Conservation (phyloP, 2,797 vertebrate genomes). For the Enteromius mattozi region DNA sequence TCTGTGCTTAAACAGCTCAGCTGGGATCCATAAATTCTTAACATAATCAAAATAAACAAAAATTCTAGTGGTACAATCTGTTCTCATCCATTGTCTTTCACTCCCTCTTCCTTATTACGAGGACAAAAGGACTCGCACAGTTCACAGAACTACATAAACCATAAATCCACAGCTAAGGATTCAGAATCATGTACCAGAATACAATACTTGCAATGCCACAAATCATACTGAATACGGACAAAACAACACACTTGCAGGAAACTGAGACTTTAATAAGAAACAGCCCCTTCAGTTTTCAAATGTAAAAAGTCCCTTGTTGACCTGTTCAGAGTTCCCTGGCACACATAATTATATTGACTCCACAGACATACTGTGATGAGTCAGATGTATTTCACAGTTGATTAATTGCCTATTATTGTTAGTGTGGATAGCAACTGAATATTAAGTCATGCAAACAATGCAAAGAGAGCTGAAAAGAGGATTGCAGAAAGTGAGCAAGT, state of each 20-base stretch:
- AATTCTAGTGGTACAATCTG: constrained; percentile 13
- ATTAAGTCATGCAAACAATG: neutral
- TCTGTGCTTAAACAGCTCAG: neutral
- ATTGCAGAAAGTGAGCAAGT: neutral
- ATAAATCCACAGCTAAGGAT: constrained; percentile 20
- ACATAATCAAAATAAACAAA: constrained; percentile 1
- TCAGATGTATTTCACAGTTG: neutral
- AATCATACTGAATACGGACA: neutral
- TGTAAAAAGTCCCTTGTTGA: constrained; percentile 14
- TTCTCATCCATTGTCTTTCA: constrained; percentile 26
- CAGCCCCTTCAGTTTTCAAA: constrained; percentile 17
- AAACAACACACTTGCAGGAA: constrained; percentile 27
- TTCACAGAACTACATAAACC: neutral
- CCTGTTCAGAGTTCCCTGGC: constrained; percentile 10
- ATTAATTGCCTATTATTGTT: neutral
- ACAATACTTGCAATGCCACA: neutral
- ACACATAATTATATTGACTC: neutral
- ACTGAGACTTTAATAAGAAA: constrained; percentile 33
- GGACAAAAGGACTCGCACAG: constrained; percentile 7
- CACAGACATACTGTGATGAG: constrained; percentile 3
- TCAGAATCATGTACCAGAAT: neutral
- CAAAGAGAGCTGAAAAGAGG: neutral
- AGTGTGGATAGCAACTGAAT: constrained; percentile 14
- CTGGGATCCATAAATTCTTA: constrained; percentile 7
- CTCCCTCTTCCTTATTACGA: constrained; percentile 18